A percentile compares a stretch with the other conserved stretches of the same genome.
phyloP scores from a whole-genome alignment of 2,888 invertebrate species.

The Xiphydria camelus region DNA sequence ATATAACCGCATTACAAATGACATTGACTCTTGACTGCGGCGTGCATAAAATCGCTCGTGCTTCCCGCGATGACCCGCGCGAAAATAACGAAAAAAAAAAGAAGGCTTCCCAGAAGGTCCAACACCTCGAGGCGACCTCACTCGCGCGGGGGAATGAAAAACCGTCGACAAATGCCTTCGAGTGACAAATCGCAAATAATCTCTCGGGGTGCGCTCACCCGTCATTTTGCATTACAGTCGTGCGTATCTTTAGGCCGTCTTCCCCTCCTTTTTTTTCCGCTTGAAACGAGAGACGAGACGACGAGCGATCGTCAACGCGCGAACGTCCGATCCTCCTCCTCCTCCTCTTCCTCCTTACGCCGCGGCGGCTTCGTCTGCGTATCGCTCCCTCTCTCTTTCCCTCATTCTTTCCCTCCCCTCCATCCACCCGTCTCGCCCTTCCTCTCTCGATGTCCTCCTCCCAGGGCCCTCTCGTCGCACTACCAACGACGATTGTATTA shows the following conservation, averaged over 20 bases:
- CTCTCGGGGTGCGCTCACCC: neutral
- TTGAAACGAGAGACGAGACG: constrained; percentile 2
- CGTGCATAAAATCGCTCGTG: too few relatives aligned
- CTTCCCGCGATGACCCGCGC: too few relatives aligned
- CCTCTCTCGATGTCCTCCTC: constrained; percentile 21
- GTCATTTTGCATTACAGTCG: too few relatives aligned
- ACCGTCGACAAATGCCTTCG: too few relatives aligned
- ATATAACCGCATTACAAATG: too few relatives aligned
- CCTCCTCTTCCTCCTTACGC: constrained; percentile 2
- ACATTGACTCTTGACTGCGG: too few relatives aligned
- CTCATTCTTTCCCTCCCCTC: constrained; percentile 9
- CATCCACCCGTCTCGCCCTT: constrained; percentile 19
- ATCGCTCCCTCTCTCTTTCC: constrained; percentile 14
- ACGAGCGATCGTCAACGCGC: constrained; percentile 22
- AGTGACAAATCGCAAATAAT: neutral
- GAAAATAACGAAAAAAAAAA: too few relatives aligned
- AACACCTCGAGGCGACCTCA: too few relatives aligned
- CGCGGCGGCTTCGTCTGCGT: neutral
- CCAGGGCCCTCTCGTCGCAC: constrained; percentile 17
- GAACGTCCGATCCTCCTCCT: constrained; percentile 6
- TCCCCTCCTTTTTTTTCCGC: too few relatives aligned
- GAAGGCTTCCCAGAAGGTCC: too few relatives aligned
- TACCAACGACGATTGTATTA: constrained; percentile 52
- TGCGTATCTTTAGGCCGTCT: too few relatives aligned
- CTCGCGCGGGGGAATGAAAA: too few relatives aligned